Conservation (phyloP, 2,113 vertebrate genomes). For the Eonycteris spelaea region DNA sequence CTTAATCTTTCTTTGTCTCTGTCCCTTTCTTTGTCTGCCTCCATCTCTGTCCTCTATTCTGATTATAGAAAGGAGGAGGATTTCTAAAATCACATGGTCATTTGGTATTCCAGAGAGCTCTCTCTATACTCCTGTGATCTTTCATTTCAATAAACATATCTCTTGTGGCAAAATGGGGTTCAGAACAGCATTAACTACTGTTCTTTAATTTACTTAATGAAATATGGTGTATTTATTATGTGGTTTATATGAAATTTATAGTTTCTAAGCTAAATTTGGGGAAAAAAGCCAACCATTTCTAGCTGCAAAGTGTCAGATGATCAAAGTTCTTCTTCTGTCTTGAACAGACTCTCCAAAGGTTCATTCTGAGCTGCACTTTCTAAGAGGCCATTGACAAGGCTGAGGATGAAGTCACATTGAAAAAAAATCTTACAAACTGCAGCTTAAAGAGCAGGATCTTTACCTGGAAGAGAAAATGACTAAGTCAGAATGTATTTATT, state of each 20-base stretch:
- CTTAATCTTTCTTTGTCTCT: neutral
- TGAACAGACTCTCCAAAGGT: neutral
- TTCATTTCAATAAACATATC: neutral
- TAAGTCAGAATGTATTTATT: neutral
- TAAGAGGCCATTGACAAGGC: neutral
- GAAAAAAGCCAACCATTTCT: neutral
- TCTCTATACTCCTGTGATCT: neutral
- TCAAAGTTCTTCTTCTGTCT: neutral
- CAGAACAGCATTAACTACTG: neutral
- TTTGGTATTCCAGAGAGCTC: neutral
- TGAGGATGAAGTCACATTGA: neutral
- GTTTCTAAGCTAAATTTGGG: neutral
- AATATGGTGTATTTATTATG: neutral
- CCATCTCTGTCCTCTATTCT: neutral
- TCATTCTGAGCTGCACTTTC: neutral
- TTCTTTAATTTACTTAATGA: neutral
- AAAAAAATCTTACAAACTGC: neutral
- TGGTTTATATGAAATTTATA: neutral
- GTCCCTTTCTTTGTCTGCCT: neutral
- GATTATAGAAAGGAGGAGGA: neutral
- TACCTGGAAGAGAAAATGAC: neutral
- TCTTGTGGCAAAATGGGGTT: neutral
- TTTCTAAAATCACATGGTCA: neutral
- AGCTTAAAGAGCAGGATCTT: neutral
- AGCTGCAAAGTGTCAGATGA: neutral